Conservation (phyloP, 2,113 vertebrate genomes). For the Chamaetylas fuelleborni region DNA sequence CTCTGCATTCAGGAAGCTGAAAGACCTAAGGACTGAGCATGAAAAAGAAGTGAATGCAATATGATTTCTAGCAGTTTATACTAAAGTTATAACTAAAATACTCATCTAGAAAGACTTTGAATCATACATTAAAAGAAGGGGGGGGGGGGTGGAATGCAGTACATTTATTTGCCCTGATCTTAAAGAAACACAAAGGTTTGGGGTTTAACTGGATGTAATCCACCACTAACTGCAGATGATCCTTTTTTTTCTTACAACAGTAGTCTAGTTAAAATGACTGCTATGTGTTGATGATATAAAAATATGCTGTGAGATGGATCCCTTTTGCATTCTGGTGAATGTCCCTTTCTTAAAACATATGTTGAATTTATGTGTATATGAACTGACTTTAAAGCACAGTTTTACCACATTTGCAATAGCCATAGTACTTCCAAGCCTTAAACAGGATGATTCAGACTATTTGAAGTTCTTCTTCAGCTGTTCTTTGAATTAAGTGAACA, state of each 20-base stretch:
- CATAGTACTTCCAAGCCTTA: neutral
- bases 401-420: neutral
- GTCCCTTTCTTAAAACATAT: neutral
- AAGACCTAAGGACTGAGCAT: neutral
- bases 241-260: neutral
- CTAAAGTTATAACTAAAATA: neutral
- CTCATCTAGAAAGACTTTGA: neutral
- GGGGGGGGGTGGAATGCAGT: neutral
- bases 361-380: neutral
- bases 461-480: slow-evolving; percentile 53
- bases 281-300: neutral
- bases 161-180: neutral
- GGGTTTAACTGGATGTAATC: neutral
- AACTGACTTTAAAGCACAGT: neutral
- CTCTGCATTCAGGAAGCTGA: neutral
- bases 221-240: neutral
- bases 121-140: neutral
- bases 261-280: neutral
- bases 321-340: neutral
- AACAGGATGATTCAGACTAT: neutral
- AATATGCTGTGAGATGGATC: neutral
- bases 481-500: slow-evolving; percentile 46
- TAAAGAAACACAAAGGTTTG: neutral
- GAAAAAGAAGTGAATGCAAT: neutral
- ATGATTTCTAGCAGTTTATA: neutral